phyloP scores from a whole-genome alignment of 2,888 invertebrate genomes.

The Aplocera efformata region DNA sequence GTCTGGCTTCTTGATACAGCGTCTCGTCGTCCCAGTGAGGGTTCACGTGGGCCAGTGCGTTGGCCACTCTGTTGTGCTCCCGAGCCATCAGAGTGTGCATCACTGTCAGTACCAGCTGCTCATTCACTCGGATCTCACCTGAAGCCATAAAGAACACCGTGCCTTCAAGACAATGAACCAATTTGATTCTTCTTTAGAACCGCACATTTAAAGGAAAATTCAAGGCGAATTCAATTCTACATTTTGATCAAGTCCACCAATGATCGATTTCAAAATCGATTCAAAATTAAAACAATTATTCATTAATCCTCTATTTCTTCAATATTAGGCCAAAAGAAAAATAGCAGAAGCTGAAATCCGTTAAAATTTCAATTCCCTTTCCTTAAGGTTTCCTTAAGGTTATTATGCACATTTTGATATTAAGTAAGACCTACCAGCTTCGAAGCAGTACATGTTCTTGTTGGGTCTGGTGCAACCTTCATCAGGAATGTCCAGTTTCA shows the following conservation, averaged over 20 bases:
- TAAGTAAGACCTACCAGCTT: slow-evolving; percentile 84
- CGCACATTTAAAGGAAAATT: no score
- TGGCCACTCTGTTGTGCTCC: slow-evolving; percentile 93
- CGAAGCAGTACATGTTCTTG: slow-evolving; percentile 94
- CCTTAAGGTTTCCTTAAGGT: no score
- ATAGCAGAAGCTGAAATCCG: no score
- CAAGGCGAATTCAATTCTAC: no score
- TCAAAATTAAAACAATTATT: no score
- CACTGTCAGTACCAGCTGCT: slow-evolving; percentile 92
- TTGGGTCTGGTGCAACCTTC: slow-evolving; percentile 95
- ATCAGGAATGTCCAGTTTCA: slow-evolving; percentile 94
- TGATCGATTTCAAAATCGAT: no score
- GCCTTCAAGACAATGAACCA: no score
- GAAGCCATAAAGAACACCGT: slow-evolving; percentile 28
- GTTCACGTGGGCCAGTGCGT: slow-evolving; percentile 87
- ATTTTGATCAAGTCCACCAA: no score
- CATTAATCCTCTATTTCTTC: no score
- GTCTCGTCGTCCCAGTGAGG: slow-evolving; percentile 97
- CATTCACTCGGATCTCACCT: slow-evolving; percentile 96
- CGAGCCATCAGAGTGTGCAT: slow-evolving; percentile 96
- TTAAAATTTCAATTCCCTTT: no score
- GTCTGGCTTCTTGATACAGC: slow-evolving; percentile 91
- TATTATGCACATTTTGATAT: neutral
- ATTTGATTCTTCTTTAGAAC: no score
- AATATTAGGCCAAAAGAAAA: no score